Percentiles rank a stretch among this genome's conserved stretches.
These are phyloP conservation scores for Bradypodion pumilum DNA, from an alignment of 2,797 vertebrate genomes.

Conservation along the genomic window DNA sequence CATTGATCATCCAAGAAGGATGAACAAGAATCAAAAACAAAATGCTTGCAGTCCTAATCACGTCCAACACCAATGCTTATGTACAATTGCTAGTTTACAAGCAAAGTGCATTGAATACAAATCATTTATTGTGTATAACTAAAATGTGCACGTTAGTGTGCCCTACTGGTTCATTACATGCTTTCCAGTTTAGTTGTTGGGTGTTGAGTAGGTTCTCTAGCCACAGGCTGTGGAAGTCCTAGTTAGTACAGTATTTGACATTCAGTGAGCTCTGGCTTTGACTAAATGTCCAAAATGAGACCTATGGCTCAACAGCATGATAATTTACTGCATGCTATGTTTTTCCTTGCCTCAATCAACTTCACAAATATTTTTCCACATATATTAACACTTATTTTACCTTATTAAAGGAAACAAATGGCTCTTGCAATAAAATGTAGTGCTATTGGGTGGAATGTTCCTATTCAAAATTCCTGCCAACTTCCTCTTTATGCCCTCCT, in stretches of 20 bases:
- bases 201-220: neutral
- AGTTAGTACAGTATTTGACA: neutral
- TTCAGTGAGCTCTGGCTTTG: constrained; percentile 2
- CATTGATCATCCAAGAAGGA: neutral
- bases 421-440: neutral
- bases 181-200: neutral
- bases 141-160: neutral
- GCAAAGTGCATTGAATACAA: neutral
- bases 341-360: neutral
- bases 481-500: neutral
- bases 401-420: neutral
- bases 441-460: too few relatives aligned
- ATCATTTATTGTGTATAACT: neutral
- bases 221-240: neutral
- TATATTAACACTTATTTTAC: neutral
- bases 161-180: neutral
- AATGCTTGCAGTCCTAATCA: neutral
- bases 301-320: neutral
- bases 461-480: neutral
- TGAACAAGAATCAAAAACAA: neutral
- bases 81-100: neutral
- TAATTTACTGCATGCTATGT: neutral
- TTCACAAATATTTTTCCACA: neutral
- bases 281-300: neutral
- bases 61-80: neutral